These are phyloP conservation scores for Lordiphosa andalusiaca DNA, from an alignment of 2,888 invertebrate genomes.

Conservation along the genomic window DNA sequence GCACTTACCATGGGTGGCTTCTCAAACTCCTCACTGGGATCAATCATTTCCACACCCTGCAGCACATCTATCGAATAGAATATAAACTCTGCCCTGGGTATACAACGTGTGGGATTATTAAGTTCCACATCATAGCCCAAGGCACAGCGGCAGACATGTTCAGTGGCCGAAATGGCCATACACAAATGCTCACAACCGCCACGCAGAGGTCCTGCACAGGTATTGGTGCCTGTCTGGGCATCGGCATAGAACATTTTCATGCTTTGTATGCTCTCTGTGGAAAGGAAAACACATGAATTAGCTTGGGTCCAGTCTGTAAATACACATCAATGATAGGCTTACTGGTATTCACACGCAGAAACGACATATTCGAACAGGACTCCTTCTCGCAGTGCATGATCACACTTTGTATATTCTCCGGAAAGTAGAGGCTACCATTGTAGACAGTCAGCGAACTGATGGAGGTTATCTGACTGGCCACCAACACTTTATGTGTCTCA, in stretches of 20 bases:
- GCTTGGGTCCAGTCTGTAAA: rapidly evolving
- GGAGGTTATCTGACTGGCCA: conserved; percentile 76
- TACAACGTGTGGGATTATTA: conserved; percentile 82
- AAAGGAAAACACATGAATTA: neutral
- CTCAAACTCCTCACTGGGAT: conserved; percentile 60
- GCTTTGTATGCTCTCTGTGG: conserved; percentile 83
- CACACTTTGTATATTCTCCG: conserved; percentile 84
- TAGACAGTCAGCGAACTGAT: conserved; percentile 85
- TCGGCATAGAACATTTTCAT: conserved; percentile 87
- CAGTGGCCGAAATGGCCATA: conserved; percentile 83
- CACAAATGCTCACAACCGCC: conserved; percentile 88
- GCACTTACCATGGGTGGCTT: conserved; percentile 66
- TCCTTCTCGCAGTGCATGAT: conserved; percentile 85
- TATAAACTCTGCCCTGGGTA: conserved; percentile 85
- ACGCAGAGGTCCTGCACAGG: conserved; percentile 82
- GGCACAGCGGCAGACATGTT: conserved; percentile 87
- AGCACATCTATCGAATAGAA: conserved; percentile 91
- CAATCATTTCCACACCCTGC: conserved; percentile 82
- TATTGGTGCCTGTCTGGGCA: conserved; percentile 83
- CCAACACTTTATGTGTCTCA: conserved; percentile 67
- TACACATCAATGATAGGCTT: conserved; percentile 11
- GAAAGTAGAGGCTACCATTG: conserved; percentile 85
- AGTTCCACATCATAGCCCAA: conserved; percentile 84
- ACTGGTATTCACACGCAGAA: conserved; percentile 84
- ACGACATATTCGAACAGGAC: conserved; percentile 79